A percentile compares a stretch with the other conserved stretches of the same genome.
phyloP scores from a whole-genome alignment of 2,113 vertebrate genomes.

The Alosa alosa region DNA sequence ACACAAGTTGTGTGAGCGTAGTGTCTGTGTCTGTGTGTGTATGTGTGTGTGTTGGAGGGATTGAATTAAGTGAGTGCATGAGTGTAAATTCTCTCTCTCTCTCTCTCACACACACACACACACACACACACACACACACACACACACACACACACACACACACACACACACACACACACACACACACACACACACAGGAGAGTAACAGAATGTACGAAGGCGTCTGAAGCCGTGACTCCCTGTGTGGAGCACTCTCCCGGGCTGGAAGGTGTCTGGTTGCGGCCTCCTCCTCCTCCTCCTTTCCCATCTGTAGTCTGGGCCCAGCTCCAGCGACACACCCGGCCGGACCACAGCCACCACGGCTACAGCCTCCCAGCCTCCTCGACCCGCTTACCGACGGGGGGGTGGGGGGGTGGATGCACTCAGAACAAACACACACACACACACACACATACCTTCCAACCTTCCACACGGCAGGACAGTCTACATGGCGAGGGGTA shows the following conservation, averaged over 20 bases:
- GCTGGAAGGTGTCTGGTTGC: slow-evolving; percentile 36
- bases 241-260: slow-evolving; percentile 30
- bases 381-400: neutral
- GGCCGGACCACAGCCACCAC: neutral
- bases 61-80: neutral
- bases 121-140: slow-evolving; percentile 25
- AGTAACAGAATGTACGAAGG: slow-evolving; percentile 42
- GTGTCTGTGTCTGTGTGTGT: no score
- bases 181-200: slow-evolving; percentile 18
- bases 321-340: slow-evolving; percentile 32
- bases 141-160: slow-evolving; percentile 22
- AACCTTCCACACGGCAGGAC: neutral
- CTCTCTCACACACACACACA: slow-evolving; percentile 9
- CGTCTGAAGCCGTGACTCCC: slow-evolving; percentile 42
- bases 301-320: slow-evolving; percentile 34
- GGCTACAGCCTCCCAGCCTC: neutral
- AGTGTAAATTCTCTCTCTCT: neutral
- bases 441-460: neutral
- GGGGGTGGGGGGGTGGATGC: no score
- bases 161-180: slow-evolving; percentile 15
- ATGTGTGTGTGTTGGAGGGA: neutral
- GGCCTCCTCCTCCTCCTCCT: neutral
- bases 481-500: neutral
- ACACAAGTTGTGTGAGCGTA: slow-evolving; percentile 16
- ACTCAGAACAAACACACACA: neutral